These are phyloP conservation scores for Ceyx erithaca DNA, from an alignment of 2,797 vertebrate species.

Conservation along the genomic window DNA sequence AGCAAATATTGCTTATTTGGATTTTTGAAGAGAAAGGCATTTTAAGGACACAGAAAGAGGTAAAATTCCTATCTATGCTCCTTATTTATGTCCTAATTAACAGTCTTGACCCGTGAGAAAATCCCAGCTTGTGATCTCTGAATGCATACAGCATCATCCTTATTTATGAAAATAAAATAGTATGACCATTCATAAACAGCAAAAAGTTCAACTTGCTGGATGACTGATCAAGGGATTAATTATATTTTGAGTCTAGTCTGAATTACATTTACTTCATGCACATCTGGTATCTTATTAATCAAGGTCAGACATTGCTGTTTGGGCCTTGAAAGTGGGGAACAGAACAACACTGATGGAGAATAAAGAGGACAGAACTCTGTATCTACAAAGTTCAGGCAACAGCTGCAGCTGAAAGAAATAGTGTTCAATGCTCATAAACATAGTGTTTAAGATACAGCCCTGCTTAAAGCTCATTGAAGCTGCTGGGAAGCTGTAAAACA, in stretches of 20 bases:
- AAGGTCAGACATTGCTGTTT: not conserved
- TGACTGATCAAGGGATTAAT: conserved; percentile 24
- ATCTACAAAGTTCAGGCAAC: not conserved
- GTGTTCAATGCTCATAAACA: not conserved
- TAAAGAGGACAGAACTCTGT: not conserved
- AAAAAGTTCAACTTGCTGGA: not conserved
- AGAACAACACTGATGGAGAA: not conserved
- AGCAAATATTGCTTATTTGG: conserved; percentile 33
- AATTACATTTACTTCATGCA: not conserved
- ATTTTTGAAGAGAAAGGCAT: conserved; percentile 36
- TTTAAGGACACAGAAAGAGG: conserved; percentile 45
- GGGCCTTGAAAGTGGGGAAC: not conserved
- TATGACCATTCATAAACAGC: not conserved
- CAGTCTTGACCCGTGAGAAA: conserved; percentile 39
- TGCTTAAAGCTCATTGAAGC: not conserved
- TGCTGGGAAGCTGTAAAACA: not conserved
- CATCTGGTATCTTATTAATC: conserved; percentile 1
- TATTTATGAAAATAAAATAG: conserved; percentile 32
- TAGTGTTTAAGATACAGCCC: not conserved
- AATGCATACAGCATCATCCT: not conserved
- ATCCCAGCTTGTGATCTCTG: conserved; percentile 11
- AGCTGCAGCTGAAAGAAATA: not conserved
- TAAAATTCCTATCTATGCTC: conserved; percentile 26
- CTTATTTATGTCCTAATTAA: conserved; percentile 49
- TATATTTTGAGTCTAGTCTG: conserved; percentile 10